Conservation (phyloP, 2,113 vertebrate species). For the Phalacrocorax brasilianus region DNA sequence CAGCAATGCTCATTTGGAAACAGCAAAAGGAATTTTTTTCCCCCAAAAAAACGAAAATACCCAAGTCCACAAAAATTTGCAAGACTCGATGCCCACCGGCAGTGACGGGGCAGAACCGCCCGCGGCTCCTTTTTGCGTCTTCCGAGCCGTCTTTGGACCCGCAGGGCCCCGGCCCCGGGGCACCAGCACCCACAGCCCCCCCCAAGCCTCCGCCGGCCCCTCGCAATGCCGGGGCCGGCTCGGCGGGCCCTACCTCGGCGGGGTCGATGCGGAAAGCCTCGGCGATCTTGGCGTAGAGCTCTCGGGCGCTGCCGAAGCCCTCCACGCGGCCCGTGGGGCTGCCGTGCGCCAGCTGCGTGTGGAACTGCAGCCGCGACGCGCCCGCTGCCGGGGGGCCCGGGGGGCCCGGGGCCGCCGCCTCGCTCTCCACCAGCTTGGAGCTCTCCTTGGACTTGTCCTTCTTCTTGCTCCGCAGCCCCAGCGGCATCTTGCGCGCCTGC, state of each 20-base stretch:
- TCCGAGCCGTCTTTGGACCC: no score
- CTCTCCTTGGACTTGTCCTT: slow-evolving; percentile 73
- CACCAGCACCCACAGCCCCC: no score
- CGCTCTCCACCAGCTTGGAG: slow-evolving; percentile 80
- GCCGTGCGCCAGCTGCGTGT: slow-evolving; percentile 92
- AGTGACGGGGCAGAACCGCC: no score
- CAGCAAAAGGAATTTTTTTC: fast-evolving
- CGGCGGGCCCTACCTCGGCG: slow-evolving; percentile 78
- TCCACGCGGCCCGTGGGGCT: slow-evolving; percentile 88
- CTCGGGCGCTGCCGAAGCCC: slow-evolving; percentile 85
- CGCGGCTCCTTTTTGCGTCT: no score
- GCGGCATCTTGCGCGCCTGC: no score
- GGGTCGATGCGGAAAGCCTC: slow-evolving; percentile 79
- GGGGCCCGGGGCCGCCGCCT: slow-evolving; percentile 47
- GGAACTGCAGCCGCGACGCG: slow-evolving; percentile 82
- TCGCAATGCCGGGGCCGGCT: no score
- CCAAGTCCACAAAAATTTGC: fast-evolving
- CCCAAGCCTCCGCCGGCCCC: no score
- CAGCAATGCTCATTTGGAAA: fast-evolving
- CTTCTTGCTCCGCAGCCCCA: no score
- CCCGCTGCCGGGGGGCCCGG: slow-evolving; percentile 46
- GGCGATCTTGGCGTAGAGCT: slow-evolving; percentile 87
- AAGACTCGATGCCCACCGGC: no score
- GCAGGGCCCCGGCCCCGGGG: no score
- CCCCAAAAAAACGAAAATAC: fast-evolving